These are phyloP conservation scores for Macquaria ambigua DNA, from an alignment of 2,113 vertebrate genomes.

Conservation along the genomic window DNA sequence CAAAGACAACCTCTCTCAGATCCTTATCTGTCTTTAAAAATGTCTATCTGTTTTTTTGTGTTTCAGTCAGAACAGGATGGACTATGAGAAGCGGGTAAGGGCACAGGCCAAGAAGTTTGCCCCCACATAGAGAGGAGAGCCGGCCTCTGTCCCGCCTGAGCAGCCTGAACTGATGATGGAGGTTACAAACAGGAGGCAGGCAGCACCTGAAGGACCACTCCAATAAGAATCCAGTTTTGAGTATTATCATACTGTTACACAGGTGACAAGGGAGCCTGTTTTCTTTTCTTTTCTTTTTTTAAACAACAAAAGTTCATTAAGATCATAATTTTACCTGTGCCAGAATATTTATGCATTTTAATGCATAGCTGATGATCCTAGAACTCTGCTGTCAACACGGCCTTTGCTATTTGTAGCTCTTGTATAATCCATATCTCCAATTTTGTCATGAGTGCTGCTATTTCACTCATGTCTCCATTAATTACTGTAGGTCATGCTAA, in stretches of 20 bases:
- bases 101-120: constrained; percentile 88
- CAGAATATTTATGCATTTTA: constrained; percentile 49
- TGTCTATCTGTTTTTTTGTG: neutral
- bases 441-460: constrained; percentile 27
- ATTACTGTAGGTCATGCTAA: constrained; percentile 27
- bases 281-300: constrained; percentile 12
- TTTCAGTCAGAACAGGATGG: constrained; percentile 87
- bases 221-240: constrained; percentile 71
- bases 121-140: constrained; percentile 79
- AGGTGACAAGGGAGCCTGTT: constrained; percentile 49
- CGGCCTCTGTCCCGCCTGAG: constrained; percentile 41
- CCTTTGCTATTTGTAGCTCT: constrained; percentile 45
- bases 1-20: too few species aligned
- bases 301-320: constrained; percentile 29
- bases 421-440: constrained; percentile 54
- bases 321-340: constrained; percentile 42
- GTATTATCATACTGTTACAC: constrained; percentile 61
- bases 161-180: constrained; percentile 49
- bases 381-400: constrained; percentile 39
- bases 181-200: constrained; percentile 54
- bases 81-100: constrained; percentile 86
- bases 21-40: too few species aligned
- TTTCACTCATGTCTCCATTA: constrained; percentile 20
- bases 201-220: constrained; percentile 79
- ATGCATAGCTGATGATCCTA: constrained; percentile 48